Base-by-base conservation (phyloP, 2,888 invertebrate species). In the Lydus trimaculatus region DNA sequence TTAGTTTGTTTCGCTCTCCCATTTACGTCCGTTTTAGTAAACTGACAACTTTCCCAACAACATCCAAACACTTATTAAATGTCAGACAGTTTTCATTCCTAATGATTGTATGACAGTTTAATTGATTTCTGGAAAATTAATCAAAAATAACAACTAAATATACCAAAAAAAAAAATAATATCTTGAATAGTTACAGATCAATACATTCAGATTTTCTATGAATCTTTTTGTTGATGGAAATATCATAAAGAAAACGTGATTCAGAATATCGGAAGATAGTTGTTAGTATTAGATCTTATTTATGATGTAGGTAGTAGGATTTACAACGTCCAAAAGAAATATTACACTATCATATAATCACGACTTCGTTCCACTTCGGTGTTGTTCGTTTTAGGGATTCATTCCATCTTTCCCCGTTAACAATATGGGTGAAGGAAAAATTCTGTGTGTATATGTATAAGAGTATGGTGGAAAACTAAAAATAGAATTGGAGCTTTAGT, bases 401-500 rank as follows among this genome's bases (percentile, higher is more conserved):
- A 5, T 17, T 1, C 8, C 43, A 13, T 7, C 17, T 2, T 36
- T 36, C n/a, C n/a, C n/a, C n/a, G n/a, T n/a, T n/a, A n/a, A 33
- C 33, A 33, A 33, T 33, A 33, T 15, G 11, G 43, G 1, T 43
- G n/a, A n/a, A 8, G 43, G 74, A 75, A 75, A 72, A 72, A 74
- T 69, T 72, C 1, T 17, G 17, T 43, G 17, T 73, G 72, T 73
- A 71, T 72, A 62, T 66, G 11, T 11, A 8, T 33, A 9, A 73
- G 73, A 72, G 70, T 72, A 62, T 36, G 36, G 7, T 43, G n/a
- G 43, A 7, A 23, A 69, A 68, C 74, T 76, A 77, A 77, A 77
- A 77, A 77, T 76, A 76, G 76, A 76, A 71, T 69, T 72, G 72
- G 70, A 67, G 67, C 61, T 73, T 76, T 76, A 72, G 69, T 70